These are phyloP conservation scores for Chelonus insularis DNA, from an alignment of 1,140 invertebrate genomes.

Conservation along the genomic window DNA sequence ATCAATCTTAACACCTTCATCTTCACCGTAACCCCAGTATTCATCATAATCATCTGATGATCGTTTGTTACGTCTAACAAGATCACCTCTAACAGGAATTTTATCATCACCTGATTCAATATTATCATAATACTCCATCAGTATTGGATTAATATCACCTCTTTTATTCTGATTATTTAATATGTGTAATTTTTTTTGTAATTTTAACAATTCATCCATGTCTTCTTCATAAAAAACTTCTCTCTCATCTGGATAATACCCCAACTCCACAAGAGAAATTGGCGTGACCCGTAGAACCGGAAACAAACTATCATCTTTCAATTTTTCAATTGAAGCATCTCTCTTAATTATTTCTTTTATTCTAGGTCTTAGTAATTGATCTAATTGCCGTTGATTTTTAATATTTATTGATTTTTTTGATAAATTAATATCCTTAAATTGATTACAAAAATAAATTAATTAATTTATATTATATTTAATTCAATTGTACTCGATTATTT, in stretches of 20 bases:
- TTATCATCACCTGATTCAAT: conserved; percentile 15
- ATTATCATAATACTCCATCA: conserved; percentile 2
- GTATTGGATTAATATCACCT: conserved; percentile 45
- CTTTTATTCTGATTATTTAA: conserved; percentile 36
- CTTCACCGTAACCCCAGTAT: conserved; percentile 47
- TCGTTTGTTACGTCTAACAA: conserved; percentile 32
- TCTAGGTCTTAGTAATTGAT: too few relatives aligned
- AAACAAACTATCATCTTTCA: not conserved
- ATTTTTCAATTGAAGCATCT: not conserved
- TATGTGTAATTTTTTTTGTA: conserved; percentile 29
- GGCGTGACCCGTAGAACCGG: conserved; percentile 29
- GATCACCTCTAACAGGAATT: conserved; percentile 45
- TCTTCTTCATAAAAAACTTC: conserved; percentile 43
- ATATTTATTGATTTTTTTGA: too few relatives aligned
- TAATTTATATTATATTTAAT: too few relatives aligned
- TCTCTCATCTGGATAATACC: conserved; percentile 30
- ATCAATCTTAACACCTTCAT: conserved; percentile 39
- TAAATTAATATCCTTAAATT: too few relatives aligned
- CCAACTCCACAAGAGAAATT: conserved; percentile 32
- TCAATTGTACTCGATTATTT: too few relatives aligned
- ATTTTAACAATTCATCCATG: conserved; percentile 45
- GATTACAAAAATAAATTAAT: too few relatives aligned
- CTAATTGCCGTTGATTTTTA: too few relatives aligned
- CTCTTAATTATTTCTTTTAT: too few relatives aligned
- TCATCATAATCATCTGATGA: conserved; percentile 13